Base-by-base conservation (phyloP, 2,888 invertebrate species). In the Chrysolina oricalcia region DNA sequence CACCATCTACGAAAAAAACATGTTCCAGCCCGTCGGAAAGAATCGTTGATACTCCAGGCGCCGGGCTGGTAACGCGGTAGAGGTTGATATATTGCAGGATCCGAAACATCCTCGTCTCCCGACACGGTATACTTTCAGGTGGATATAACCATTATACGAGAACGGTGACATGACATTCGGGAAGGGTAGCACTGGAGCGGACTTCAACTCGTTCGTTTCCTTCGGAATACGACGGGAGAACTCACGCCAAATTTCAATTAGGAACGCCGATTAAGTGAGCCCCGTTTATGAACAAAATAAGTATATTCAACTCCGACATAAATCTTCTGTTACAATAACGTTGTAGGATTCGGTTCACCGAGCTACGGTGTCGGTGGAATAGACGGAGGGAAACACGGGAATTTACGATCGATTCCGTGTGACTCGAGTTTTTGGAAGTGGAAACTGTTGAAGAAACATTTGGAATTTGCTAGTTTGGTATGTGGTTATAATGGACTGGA, bases 221-320 rank as follows among this genome's bases (percentile, higher is more conserved):
- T 81, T 75, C 77, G 78, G 76, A 77, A 80, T 80, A 83, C 81
- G 81, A 82, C 70, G 50, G 67, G 50, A 56, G 70, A 67, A 70
- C 71, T 74, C 74, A 67, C 74, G 74, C 85, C 83, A 86, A 85
- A 83, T 85, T 86, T 85, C 85, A 86, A 86, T 86, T 86, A 84
- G 83, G 84, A 84, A 76, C 84, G 82, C 76, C 83, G 84, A 85
- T 85, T 83, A 83, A 83, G 82, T 82, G 79, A 78, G 81, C 81
- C 81, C 75, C 84, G 76, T 59, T 59, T 59, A 59, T 59, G 59
- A 59, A 59, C 59, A 59, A 59, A 59, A 59, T 59, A 59, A 59
- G 27, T 59, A n/a, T n/a, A 59, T 59, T 59, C 59, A 59, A 59
- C 59, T 59, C 59, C 59, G 71, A 81, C 84, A 84, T 85, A 85